Conservation (phyloP, 2,113 vertebrate genomes). For the Fulica atra region DNA sequence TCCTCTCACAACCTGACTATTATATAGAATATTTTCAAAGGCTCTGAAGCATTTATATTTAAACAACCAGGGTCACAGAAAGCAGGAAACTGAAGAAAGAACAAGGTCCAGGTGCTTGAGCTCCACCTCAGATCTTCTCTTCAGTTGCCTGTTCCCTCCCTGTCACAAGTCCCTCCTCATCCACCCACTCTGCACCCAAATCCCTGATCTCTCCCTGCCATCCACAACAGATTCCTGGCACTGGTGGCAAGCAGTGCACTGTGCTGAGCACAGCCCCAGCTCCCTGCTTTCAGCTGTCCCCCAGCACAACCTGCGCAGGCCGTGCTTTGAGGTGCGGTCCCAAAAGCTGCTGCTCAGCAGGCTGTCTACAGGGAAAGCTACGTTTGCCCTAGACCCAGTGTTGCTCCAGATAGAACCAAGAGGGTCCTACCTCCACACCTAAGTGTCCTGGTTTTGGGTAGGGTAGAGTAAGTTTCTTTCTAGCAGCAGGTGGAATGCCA, state of each 20-base stretch:
- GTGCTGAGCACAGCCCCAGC: neutral
- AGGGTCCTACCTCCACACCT: neutral
- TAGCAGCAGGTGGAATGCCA: no score
- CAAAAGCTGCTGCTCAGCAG: neutral
- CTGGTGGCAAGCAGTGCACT: fast-evolving
- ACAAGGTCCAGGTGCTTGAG: neutral
- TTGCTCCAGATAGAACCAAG: neutral
- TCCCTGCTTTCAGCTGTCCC: fast-evolving
- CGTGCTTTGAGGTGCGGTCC: neutral
- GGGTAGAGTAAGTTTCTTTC: no score
- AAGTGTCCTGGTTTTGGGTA: neutral
- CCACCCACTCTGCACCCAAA: neutral
- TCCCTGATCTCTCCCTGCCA: neutral
- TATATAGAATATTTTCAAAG: neutral
- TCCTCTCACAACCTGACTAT: neutral
- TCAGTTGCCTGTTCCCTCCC: neutral
- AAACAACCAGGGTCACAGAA: neutral
- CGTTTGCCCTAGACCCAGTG: neutral
- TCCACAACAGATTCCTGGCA: fast-evolving
- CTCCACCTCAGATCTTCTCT: neutral
- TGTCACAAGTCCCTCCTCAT: neutral
- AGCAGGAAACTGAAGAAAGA: neutral
- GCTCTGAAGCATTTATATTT: neutral
- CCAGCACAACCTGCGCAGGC: neutral
- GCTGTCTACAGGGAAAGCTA: neutral